Evolutionary conservation across 2,797 vertebrate species (phyloP), one percentile per base, ranked within the genome.

Genomic region (Coregonus suidteri): DNA sequence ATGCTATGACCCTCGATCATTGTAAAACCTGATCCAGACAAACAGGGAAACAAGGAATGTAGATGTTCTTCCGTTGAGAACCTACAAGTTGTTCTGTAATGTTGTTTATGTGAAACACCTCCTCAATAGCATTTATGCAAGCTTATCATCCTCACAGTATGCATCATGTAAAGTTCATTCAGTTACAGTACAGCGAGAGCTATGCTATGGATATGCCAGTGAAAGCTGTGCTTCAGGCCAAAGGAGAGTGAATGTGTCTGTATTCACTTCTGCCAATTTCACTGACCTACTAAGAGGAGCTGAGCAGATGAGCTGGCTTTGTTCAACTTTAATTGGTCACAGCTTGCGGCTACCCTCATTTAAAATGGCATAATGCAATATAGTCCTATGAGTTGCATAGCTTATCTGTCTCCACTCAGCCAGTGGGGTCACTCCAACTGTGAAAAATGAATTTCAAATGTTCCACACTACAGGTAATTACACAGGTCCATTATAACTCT

Each of bases 271-370:
- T 84, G 88, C 88, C 92, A 92, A 82, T 88, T 89, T 93, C 88
- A 85, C 86, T 93, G 92, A 93, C 92, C 92, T 92, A 93, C 91
- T 92, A 93, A 92, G 86, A 90, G 86, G 85, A 92, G 88, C 90
- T 90, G 89, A 92, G 90, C 91, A 92, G 91, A 94, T 92, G 94
- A 93, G 89, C 86, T 90, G 86, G 93, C 92, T 93, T 93, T 93
- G 90, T 92, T 91, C 91, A 90, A 88, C 87, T 93, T 92, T 92
- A 93, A 93, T 92, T 93, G 92, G 90, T 91, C 90, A 89, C 91
- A 92, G 91, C 91, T 93, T 90, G 89, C 79, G 74, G 91, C 90
- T 91, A 91, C 87, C 88, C 88, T 91, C 85, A 88, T 92, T 92
- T 91, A 86, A 88, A 89, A 90, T 74, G 81, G 81, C 85, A 89